Conservation (phyloP, 1,140 invertebrate genomes). For the Lepidurus arcticus region DNA sequence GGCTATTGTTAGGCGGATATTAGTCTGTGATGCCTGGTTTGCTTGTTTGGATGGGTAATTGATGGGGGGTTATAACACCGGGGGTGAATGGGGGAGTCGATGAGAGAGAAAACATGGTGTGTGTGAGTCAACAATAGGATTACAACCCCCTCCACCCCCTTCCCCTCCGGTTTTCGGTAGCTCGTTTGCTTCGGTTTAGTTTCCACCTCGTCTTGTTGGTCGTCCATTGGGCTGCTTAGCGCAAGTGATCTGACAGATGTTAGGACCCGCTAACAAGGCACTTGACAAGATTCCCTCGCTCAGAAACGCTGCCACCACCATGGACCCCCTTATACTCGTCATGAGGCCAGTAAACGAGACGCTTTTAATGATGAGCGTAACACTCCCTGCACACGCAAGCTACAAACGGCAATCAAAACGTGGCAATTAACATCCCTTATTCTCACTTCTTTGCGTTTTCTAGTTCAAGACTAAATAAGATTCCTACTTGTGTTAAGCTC, state of each 20-base stretch:
- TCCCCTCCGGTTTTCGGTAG: background rate
- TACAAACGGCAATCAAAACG: slow-evolving; percentile 3
- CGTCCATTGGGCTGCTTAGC: slow-evolving; percentile 17
- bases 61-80: slow-evolving; percentile 12
- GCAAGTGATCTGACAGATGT: slow-evolving; percentile 19
- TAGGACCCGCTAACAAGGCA: slow-evolving; percentile 20
- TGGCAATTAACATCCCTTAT: slow-evolving; percentile 10
- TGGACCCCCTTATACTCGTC: background rate
- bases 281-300: slow-evolving; percentile 21
- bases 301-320: background rate
- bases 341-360: slow-evolving; percentile 4
- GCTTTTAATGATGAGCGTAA: slow-evolving; percentile 19
- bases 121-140: slow-evolving; percentile 22
- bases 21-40: background rate
- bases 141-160: background rate
- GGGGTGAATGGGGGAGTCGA: background rate
- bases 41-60: slow-evolving; percentile 11
- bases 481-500: background rate
- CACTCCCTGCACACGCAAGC: background rate
- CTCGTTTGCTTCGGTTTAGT: slow-evolving; percentile 14
- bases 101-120: background rate
- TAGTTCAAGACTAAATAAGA: background rate
- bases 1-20: background rate
- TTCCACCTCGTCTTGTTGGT: slow-evolving; percentile 17
- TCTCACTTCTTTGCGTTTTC: background rate